Percentiles rank a stretch among this genome's conserved stretches.
phyloP scores from a whole-genome alignment of 2,113 vertebrate genomes.

The Lepus americanus region DNA sequence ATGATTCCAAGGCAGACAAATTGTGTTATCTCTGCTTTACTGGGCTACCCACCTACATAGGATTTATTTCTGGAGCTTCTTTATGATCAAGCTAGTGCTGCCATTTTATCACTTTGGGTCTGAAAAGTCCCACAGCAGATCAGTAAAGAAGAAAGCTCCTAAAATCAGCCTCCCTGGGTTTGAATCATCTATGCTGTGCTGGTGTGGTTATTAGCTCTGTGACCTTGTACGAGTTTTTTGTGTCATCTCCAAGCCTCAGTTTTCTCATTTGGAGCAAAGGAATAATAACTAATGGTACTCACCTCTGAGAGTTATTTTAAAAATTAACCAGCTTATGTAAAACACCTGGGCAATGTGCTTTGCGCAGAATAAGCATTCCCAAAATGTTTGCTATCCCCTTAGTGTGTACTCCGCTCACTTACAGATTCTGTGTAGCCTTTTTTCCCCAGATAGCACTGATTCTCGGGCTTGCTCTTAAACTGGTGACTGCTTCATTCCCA shows the following conservation, averaged over 20 bases:
- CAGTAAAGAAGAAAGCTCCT: neutral
- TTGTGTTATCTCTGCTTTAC: neutral
- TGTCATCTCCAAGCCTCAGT: neutral
- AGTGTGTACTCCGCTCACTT: neutral
- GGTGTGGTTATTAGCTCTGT: neutral
- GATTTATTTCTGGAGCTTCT: constrained; percentile 37
- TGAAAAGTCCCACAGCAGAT: neutral
- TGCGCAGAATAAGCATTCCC: neutral
- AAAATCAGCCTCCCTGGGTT: neutral
- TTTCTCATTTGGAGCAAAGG: neutral
- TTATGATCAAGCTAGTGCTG: neutral
- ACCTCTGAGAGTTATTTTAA: constrained; percentile 12
- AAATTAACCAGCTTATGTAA: neutral
- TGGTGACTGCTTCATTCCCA: neutral
- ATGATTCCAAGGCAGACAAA: neutral
- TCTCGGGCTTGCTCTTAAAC: constrained; percentile 11
- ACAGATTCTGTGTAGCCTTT: neutral
- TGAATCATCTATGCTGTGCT: neutral
- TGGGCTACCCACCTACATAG: neutral
- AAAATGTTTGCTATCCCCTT: neutral
- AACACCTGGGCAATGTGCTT: neutral
- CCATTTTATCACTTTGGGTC: constrained; percentile 7
- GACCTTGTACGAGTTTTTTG: neutral
- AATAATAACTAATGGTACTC: neutral
- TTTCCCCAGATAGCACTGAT: neutral